Percentiles rank a stretch among this genome's conserved stretches.
Evolutionary conservation across 2,888 invertebrate genomes (phyloP).

Genomic region (Panopea generosa): DNA sequence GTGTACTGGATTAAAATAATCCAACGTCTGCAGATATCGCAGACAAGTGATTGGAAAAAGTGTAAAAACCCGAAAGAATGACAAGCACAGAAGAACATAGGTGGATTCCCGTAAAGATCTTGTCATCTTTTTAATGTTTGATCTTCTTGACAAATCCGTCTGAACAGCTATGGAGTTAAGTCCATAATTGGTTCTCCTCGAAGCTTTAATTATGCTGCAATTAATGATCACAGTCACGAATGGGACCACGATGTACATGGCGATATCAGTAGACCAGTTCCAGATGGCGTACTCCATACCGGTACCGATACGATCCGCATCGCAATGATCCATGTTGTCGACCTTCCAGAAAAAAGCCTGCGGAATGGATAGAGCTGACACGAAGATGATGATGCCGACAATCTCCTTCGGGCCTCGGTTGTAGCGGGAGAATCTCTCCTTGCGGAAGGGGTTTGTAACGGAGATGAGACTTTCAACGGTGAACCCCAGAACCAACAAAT

Average conservation of each 20-base stretch:
- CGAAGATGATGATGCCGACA: constrained; percentile 66
- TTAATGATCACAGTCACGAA: background rate
- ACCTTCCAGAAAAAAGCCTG: constrained; percentile 82
- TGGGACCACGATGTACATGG: background rate
- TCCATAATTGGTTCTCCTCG: too few species aligned
- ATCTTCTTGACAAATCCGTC: too few species aligned
- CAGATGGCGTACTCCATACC: constrained; percentile 53
- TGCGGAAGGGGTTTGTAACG: constrained; percentile 78
- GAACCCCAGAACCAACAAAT: constrained; percentile 82
- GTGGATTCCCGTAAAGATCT: background rate
- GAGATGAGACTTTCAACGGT: constrained; percentile 83
- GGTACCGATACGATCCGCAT: constrained; percentile 44
- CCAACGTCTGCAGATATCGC: constrained; percentile 71
- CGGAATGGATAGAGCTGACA: constrained; percentile 72
- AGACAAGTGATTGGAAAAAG: constrained; percentile 79
- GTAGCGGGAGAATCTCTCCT: constrained; percentile 78
- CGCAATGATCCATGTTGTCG: constrained; percentile 55
- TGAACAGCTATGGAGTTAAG: too few species aligned
- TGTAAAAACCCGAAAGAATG: constrained; percentile 80
- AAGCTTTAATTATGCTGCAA: background rate
- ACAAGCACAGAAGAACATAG: constrained; percentile 53
- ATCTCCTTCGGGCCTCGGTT: constrained; percentile 78
- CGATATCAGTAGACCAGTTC: background rate
- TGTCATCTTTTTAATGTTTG: background rate
- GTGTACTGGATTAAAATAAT: constrained; percentile 41